Evolutionary conservation across 2,113 vertebrate species (phyloP).

Genomic region (Penelope pileata): DNA sequence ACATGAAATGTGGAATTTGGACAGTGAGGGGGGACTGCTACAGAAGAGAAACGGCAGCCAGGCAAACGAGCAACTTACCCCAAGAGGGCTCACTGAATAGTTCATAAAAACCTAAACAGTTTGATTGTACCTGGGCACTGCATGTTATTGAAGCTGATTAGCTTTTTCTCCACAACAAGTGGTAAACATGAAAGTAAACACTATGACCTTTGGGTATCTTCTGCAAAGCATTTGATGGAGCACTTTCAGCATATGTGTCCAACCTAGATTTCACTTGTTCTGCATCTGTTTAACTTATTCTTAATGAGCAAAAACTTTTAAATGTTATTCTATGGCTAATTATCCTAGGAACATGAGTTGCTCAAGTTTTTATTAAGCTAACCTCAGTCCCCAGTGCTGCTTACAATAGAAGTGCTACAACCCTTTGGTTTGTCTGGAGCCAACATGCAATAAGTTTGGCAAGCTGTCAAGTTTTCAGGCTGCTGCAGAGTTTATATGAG

Average conservation of each 20-base stretch:
- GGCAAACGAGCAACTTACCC: background rate
- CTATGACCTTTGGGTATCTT: background rate
- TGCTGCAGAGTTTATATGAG: background rate
- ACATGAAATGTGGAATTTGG: background rate
- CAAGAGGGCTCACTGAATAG: slow-evolving; percentile 57
- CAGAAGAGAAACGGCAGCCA: background rate
- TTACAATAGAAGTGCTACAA: background rate
- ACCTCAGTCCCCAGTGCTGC: background rate
- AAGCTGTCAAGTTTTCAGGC: background rate
- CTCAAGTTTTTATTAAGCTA: background rate
- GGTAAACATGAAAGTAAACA: background rate
- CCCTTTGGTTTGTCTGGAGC: background rate
- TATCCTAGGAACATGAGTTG: background rate
- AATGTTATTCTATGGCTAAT: background rate
- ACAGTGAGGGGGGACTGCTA: background rate
- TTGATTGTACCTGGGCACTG: background rate
- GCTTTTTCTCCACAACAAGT: slow-evolving; percentile 4
- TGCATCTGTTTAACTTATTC: background rate
- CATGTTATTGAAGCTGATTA: slow-evolving; percentile 15
- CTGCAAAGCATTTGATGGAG: background rate
- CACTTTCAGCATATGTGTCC: background rate
- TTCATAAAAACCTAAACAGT: slow-evolving; percentile 55
- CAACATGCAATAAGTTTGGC: background rate
- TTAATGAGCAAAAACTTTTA: background rate
- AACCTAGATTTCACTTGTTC: background rate